These are phyloP conservation scores for Hydrochoerus hydrochaeris DNA, from an alignment of 2,113 vertebrate genomes.

Conservation along the genomic window DNA sequence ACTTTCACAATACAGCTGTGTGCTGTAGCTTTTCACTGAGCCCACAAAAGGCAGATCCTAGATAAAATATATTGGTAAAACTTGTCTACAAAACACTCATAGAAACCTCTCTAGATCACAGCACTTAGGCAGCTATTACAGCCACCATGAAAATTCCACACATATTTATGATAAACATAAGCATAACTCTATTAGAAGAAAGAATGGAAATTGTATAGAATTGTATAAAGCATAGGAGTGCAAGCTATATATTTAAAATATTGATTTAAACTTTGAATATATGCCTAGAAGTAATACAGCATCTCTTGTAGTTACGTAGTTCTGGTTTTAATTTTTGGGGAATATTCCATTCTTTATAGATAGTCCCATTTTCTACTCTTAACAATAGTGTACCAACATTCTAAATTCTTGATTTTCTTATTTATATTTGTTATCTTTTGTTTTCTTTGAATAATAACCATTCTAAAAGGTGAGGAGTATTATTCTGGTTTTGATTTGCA, in stretches of 20 bases:
- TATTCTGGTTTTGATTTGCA: slow-evolving; percentile 38
- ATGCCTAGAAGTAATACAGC: neutral
- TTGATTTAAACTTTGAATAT: neutral
- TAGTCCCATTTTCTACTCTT: slow-evolving; percentile 4
- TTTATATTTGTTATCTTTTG: neutral
- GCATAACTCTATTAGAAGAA: neutral
- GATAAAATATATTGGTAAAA: neutral
- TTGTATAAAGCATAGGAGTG: neutral
- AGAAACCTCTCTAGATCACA: neutral
- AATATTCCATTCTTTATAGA: neutral
- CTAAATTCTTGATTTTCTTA: neutral
- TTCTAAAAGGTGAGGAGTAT: neutral
- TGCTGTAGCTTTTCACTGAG: neutral
- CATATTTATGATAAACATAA: neutral
- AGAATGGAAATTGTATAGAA: neutral
- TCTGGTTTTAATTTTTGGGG: slow-evolving; percentile 22
- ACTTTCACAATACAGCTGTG: neutral
- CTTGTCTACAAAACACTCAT: neutral
- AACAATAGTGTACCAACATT: neutral
- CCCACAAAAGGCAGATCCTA: neutral
- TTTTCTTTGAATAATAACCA: neutral
- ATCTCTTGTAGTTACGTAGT: neutral
- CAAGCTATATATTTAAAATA: neutral
- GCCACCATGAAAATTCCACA: neutral
- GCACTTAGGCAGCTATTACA: neutral